Conservation (phyloP, 2,113 vertebrate species). For the Python bivittatus region DNA sequence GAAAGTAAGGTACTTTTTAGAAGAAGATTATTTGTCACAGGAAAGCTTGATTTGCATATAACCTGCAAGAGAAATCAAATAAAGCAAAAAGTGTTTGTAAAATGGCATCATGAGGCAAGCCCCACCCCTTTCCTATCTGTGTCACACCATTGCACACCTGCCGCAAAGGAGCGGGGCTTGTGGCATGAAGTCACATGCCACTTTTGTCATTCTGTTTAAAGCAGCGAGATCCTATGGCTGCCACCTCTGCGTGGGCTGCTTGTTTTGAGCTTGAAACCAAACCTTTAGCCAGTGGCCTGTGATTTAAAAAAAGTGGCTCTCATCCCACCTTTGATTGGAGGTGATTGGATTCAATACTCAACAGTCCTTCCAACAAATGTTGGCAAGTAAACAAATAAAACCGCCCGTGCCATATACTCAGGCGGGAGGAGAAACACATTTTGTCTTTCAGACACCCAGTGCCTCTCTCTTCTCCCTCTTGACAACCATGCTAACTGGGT, state of each 20-base stretch:
- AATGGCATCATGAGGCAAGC: too few species aligned
- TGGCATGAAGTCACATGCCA: too few species aligned
- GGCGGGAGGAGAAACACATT: background rate
- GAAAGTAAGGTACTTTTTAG: too few species aligned
- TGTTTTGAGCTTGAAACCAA: background rate
- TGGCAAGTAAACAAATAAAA: background rate
- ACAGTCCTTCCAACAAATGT: background rate
- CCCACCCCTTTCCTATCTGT: too few species aligned
- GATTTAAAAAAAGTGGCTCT: background rate
- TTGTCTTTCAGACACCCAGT: background rate
- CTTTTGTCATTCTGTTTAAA: background rate
- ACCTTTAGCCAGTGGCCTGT: too few species aligned
- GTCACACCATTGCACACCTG: too few species aligned
- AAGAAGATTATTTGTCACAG: too few species aligned
- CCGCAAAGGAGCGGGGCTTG: too few species aligned
- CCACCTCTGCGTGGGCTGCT: background rate
- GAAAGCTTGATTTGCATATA: too few species aligned
- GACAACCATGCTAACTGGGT: background rate
- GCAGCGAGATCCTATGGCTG: background rate
- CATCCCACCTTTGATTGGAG: background rate
- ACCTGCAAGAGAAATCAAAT: too few species aligned
- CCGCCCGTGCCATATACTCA: background rate
- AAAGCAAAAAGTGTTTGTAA: too few species aligned
- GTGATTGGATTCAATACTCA: background rate
- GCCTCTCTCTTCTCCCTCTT: background rate